Evolutionary conservation across 1,140 invertebrate species (phyloP), one percentile per base, ranked within the genome.

Genomic region (Diplogasteroides magnus): DNA sequence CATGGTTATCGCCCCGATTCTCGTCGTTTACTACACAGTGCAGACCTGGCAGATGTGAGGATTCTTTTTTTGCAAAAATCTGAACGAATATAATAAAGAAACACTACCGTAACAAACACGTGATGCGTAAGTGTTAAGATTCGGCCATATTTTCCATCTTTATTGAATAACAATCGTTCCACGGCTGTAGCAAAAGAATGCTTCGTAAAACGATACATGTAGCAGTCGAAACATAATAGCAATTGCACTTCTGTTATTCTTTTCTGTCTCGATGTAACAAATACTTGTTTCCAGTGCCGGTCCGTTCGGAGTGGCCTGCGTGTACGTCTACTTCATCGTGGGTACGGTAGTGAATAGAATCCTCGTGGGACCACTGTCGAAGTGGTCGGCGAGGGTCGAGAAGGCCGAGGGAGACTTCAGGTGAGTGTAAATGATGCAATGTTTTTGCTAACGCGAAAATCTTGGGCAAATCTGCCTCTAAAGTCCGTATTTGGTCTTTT

Each of bases 381-480:
- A 78, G 57, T 84, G 82, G 69, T 84, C 87, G 27, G 85, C 86
- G 31, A 75, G 80, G 61, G 86, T 87, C 78, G 87, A 89, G 75
- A 83, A 84, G 74, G 82, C 77, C 68, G 88, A 89, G 78, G 88
- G 88, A 68, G 83, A 88, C 79, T 88, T 88, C 76, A 84, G 88
- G 85, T 88, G 77, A 76, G 56, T 62, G 19, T n/a, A 23, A 37
- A 32, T n/a, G n/a, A n/a, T n/a, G n/a, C n/a, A n/a, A n/a, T n/a
- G n/a, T n/a, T n/a, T 57, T 57, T 57, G n/a, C 19, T 2, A 25
- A 25, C 1, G n/a, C 26, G n/a, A 57, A 57, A 57, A 57, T n/a
- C n/a, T n/a, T n/a, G 26, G 48, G 48, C 11, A 13, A 55, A 11
- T 55, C n/a, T 55, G 48, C 11, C 11, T 13, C 48, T 11, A 56